Evolutionary conservation across 2,888 invertebrate genomes (phyloP), one percentile per base, ranked within the genome.

Genomic region (Brenthis ino): DNA sequence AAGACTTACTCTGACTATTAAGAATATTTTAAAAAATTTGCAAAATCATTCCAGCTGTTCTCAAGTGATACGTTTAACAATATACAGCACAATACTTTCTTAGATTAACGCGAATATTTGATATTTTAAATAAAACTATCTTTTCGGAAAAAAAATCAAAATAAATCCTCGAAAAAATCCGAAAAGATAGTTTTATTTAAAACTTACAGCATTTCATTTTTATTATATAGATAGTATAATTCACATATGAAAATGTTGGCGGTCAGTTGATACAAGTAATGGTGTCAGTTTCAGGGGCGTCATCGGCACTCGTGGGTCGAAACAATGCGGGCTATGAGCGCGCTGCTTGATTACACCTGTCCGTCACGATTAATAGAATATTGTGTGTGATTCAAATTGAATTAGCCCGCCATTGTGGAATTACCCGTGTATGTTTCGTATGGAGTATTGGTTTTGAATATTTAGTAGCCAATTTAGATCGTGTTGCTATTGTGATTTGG

Each of bases 321-420:
- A 74, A 75, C 85, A 81, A 80, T 82, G 81, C 79, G 80, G 77
- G 76, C 77, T 75, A 73, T 75, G 76, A 75, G 76, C 77, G 76
- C 77, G 77, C 79, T 81, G 86, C 86, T 89, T 90, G 89, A 91
- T 92, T 92, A 91, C 91, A 89, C 89, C 91, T 91, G 92, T 89
- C 91, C 85, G 81, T 89, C 91, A 89, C 86, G 84, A 89, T 88
- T 89, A 91, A 92, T 91, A 91, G 89, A 92, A 91, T 91, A 89
- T 89, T 91, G 91, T 89, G 87, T 85, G 85, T 85, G 89, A 90
- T 88, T 88, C 87, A 86, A 90, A 90, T 91, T 89, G 91, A 89
- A 91, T 91, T 89, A 89, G 86, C 81, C 79, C 77, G 77, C 88
- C 85, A 88, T 88, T 91, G 89, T 88, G 83, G 85, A 84, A 87